A percentile compares a stretch with the other conserved stretches of the same genome.
Conservation (phyloP, 2,113 vertebrate species). For the Stegastes partitus region DNA sequence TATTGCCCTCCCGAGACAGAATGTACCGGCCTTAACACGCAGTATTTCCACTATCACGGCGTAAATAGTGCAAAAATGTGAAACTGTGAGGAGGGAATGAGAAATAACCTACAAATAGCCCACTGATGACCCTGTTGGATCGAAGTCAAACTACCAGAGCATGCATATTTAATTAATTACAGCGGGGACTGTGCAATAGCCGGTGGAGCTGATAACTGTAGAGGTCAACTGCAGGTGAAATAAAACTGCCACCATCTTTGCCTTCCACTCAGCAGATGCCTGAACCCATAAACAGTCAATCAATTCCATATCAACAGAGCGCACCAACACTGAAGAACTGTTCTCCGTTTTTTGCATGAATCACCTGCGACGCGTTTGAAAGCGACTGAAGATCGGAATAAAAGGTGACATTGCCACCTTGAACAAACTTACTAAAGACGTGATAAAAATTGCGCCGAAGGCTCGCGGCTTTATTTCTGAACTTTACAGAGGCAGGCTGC, state of each 20-base stretch:
- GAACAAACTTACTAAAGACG: not conserved
- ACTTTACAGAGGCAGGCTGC: slow-evolving; percentile 31
- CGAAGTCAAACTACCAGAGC: not conserved
- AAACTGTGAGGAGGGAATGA: not conserved
- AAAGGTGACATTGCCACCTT: not conserved
- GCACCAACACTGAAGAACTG: not conserved
- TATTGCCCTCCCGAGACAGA: slow-evolving; percentile 61
- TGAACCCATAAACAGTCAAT: not conserved
- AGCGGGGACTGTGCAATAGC: not conserved
- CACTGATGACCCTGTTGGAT: not conserved
- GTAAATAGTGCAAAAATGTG: slow-evolving; percentile 30
- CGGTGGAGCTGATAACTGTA: not conserved
- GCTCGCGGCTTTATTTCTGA: slow-evolving; percentile 13
- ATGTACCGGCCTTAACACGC: slow-evolving; percentile 18
- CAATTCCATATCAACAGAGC: not conserved
- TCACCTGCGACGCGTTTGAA: too few species aligned
- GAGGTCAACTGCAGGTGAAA: slow-evolving; percentile 13
- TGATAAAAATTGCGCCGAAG: not conserved
- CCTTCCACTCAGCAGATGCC: not conserved
- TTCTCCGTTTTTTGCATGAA: too few species aligned
- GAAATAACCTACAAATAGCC: slow-evolving; percentile 16
- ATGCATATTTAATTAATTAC: slow-evolving; percentile 11
- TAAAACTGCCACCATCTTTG: slow-evolving; percentile 7
- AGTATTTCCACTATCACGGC: not conserved
- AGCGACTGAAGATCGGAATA: not conserved